phyloP scores from a whole-genome alignment of 2,113 vertebrate species.

The Cephalopholis sonnerati region DNA sequence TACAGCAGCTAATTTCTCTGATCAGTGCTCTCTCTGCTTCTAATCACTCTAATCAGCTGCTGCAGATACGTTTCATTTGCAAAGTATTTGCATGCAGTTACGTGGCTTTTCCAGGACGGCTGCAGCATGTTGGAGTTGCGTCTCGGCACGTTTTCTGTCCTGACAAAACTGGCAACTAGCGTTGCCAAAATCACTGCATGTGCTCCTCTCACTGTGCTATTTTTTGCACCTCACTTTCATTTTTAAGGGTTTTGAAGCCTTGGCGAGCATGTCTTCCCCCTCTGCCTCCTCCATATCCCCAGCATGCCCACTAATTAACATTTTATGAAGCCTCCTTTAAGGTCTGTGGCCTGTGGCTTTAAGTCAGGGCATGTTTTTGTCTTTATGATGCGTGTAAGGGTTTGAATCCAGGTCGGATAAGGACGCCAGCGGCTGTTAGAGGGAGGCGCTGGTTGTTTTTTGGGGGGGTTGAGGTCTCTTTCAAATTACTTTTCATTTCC shows the following conservation, averaged over 20 bases:
- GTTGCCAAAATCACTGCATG: background rate
- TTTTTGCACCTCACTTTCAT: slow-evolving; percentile 41
- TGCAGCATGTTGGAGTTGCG: background rate
- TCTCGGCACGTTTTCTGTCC: background rate
- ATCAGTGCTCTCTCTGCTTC: background rate
- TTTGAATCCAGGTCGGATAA: slow-evolving; percentile 34
- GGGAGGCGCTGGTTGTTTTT: background rate
- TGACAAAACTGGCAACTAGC: background rate
- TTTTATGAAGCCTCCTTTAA: slow-evolving; percentile 51
- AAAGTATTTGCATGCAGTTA: background rate
- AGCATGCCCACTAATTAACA: slow-evolving; percentile 44
- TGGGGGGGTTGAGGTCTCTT: background rate
- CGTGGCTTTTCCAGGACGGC: background rate
- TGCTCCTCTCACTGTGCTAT: slow-evolving; percentile 32
- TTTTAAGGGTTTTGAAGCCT: slow-evolving; percentile 18
- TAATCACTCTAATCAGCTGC: slow-evolving; percentile 23
- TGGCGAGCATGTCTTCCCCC: background rate
- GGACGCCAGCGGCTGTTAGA: background rate
- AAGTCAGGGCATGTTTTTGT: slow-evolving; percentile 44
- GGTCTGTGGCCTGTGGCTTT: slow-evolving; percentile 58
- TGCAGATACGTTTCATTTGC: background rate
- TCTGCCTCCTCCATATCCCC: background rate
- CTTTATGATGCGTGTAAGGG: slow-evolving; percentile 34
- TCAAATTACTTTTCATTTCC: background rate
- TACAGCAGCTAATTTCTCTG: slow-evolving; percentile 9